Percentiles rank a stretch among this genome's conserved stretches.
Evolutionary conservation across 2,113 vertebrate genomes (phyloP).

Genomic region (Pao palembangensis): DNA sequence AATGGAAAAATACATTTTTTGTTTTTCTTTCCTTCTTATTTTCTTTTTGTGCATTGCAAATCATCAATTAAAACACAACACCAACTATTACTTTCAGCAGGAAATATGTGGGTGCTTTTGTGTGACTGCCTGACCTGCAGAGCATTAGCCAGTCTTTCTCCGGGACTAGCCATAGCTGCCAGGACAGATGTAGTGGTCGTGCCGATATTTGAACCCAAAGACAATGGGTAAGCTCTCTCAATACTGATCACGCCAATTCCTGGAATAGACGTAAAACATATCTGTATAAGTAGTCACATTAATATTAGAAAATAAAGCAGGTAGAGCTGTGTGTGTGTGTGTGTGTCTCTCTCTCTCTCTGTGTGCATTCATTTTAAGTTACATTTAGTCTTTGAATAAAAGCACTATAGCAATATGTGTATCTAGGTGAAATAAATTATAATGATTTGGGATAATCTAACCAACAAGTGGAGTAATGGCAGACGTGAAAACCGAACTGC

Average conservation of each 20-base stretch:
- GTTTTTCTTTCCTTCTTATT: neutral
- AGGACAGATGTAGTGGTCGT: slow-evolving; percentile 93
- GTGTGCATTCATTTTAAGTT: no score
- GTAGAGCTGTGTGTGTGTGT: no score
- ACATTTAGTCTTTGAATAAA: no score
- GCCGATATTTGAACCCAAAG: slow-evolving; percentile 89
- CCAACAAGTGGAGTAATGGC: slow-evolving; percentile 93
- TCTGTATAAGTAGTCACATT: neutral
- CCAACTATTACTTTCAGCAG: no score
- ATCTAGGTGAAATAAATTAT: no score
- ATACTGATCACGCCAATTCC: slow-evolving; percentile 90
- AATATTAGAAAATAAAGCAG: no score
- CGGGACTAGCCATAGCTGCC: slow-evolving; percentile 89
- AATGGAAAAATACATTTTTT: no score
- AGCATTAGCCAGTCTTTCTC: slow-evolving; percentile 79
- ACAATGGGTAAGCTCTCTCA: slow-evolving; percentile 88
- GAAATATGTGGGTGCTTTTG: neutral
- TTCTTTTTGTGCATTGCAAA: neutral
- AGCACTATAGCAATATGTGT: no score
- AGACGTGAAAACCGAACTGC: slow-evolving; percentile 95
- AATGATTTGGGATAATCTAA: slow-evolving; percentile 62
- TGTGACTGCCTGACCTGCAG: slow-evolving; percentile 81
- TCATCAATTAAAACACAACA: no score
- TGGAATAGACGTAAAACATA: slow-evolving; percentile 30
- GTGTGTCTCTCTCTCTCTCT: no score